Percentiles rank a stretch among this genome's conserved stretches.
These are phyloP conservation scores for Ptiloglossa arizonensis DNA, from an alignment of 1,140 invertebrate genomes.

Conservation along the genomic window DNA sequence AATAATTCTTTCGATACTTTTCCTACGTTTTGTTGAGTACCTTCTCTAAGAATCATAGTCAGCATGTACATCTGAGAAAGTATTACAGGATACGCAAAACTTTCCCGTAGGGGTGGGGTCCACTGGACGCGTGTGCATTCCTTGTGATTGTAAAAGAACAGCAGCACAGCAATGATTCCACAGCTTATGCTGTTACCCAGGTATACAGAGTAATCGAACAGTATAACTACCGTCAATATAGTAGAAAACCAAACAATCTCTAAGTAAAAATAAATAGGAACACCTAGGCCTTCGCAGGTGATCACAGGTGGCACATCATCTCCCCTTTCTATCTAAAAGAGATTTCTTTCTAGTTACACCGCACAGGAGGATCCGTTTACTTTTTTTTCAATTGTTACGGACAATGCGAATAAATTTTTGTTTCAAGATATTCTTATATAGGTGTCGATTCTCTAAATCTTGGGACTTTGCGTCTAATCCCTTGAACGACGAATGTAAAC, in stretches of 20 bases:
- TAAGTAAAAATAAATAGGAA: conserved; percentile 90
- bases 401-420: too few relatives aligned
- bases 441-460: too few relatives aligned
- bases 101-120: conserved; percentile 92
- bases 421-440: too few relatives aligned
- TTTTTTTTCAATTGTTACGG: too few relatives aligned
- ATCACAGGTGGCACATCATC: conserved; percentile 84
- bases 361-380: background rate
- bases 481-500: too few relatives aligned
- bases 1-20: background rate
- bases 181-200: conserved; percentile 87
- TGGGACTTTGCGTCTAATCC: too few relatives aligned
- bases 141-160: conserved; percentile 91
- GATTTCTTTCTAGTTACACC: conserved; percentile 40
- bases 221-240: conserved; percentile 83
- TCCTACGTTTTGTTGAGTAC: background rate
- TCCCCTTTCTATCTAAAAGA: conserved; percentile 84
- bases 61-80: conserved; percentile 82
- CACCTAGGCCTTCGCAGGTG: conserved; percentile 90
- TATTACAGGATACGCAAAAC: conserved; percentile 88
- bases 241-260: conserved; percentile 87
- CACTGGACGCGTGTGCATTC: conserved; percentile 92
- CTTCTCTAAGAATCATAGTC: conserved; percentile 69
- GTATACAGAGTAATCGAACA: conserved; percentile 85
- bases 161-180: conserved; percentile 85